A percentile compares a stretch with the other conserved stretches of the same genome.
phyloP scores from a whole-genome alignment of 2,113 vertebrate genomes.

The Callorhinus ursinus region DNA sequence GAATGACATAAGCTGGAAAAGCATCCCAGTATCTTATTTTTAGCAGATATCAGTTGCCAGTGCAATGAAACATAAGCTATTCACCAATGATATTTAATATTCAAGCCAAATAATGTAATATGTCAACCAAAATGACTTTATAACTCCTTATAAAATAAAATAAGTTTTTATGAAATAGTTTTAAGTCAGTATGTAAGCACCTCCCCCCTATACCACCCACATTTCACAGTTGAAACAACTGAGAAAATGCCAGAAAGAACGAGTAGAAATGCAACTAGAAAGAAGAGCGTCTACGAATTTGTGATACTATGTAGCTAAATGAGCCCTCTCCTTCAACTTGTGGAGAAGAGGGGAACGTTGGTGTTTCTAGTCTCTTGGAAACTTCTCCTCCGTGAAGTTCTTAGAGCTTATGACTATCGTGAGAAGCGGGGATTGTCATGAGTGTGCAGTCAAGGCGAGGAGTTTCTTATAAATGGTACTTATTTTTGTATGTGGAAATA shows the following conservation, averaged over 20 bases:
- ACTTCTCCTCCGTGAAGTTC: background rate
- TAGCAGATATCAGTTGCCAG: slow-evolving; percentile 55
- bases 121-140: slow-evolving; percentile 57
- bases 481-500: background rate
- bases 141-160: slow-evolving; percentile 51
- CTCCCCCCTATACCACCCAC: background rate
- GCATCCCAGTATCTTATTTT: slow-evolving; percentile 60
- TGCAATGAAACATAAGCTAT: slow-evolving; percentile 59
- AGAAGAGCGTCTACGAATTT: background rate
- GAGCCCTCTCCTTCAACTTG: background rate
- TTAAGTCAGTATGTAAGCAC: background rate
- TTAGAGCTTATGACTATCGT: background rate
- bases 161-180: slow-evolving; percentile 40
- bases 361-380: background rate
- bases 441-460: background rate
- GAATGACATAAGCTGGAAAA: slow-evolving; percentile 47
- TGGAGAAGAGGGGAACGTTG: background rate
- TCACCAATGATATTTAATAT: slow-evolving; percentile 58
- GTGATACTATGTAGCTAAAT: background rate
- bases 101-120: slow-evolving; percentile 54
- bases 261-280: background rate
- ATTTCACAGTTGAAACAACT: background rate
- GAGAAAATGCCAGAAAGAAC: background rate
- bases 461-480: background rate
- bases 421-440: background rate